Conservation (phyloP, 2,113 vertebrate species). For the Ascaphus truei region DNA sequence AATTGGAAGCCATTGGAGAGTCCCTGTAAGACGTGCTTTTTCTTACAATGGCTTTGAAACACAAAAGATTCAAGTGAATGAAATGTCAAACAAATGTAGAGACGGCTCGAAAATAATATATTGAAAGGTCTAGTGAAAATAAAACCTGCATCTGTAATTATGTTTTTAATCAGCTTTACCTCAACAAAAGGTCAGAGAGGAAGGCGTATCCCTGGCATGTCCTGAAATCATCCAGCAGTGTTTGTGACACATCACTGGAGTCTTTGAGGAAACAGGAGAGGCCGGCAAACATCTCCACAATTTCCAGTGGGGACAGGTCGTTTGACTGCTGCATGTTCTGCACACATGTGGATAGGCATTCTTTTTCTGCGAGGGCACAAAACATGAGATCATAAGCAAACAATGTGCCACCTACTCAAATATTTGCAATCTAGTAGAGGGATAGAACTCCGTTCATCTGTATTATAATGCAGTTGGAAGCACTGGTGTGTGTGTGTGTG, state of each 20-base stretch:
- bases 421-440: neutral
- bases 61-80: too few species aligned
- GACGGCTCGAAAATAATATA: too few species aligned
- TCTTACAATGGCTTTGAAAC: too few species aligned
- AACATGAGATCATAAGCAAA: neutral
- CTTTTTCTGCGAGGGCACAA: constrained; percentile 80
- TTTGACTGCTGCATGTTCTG: constrained; percentile 99
- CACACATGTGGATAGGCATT: constrained; percentile 91
- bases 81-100: too few species aligned
- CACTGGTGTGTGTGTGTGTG: too few species aligned
- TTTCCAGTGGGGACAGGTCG: constrained; percentile 91
- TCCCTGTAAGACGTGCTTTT: too few species aligned
- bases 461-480: too few species aligned
- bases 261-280: constrained; percentile 98
- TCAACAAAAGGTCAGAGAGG: constrained; percentile 93
- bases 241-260: constrained; percentile 94
- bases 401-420: neutral
- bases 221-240: constrained; percentile 91
- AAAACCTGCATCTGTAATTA: too few species aligned
- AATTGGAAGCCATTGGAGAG: too few species aligned
- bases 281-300: constrained; percentile 96
- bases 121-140: too few species aligned
- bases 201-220: constrained; percentile 97
- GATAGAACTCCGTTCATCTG: too few species aligned
- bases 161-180: constrained; percentile 59